phyloP scores from a whole-genome alignment of 2,113 vertebrate species.

The Thymallus thymallus region DNA sequence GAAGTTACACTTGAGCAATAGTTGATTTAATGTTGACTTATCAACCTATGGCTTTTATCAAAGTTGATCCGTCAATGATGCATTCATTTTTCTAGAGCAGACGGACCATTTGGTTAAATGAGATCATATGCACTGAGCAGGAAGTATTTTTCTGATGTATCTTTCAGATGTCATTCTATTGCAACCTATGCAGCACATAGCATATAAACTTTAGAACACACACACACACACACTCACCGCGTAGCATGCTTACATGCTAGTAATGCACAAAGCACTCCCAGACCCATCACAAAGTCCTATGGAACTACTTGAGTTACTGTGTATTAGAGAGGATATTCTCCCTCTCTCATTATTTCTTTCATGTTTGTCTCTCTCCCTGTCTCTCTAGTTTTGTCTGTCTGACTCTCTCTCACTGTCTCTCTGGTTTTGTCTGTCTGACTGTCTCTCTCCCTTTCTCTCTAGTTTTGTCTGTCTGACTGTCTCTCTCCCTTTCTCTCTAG shows the following conservation, averaged over 20 bases:
- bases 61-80: not conserved
- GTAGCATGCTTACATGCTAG: slow-evolving; percentile 17
- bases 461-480: too few species aligned
- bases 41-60: not conserved
- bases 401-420: too few species aligned
- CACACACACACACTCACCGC: slow-evolving; percentile 21
- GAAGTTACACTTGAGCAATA: slow-evolving; percentile 27
- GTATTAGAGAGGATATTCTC: slow-evolving; percentile 15
- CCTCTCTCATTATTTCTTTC: not conserved
- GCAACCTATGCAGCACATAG: slow-evolving; percentile 56
- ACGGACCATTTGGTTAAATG: slow-evolving; percentile 10
- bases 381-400: not conserved
- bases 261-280: slow-evolving; percentile 29
- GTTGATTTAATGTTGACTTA: slow-evolving; percentile 3
- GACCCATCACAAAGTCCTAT: slow-evolving; percentile 27
- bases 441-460: not conserved
- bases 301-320: slow-evolving; percentile 37
- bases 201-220: slow-evolving; percentile 48
- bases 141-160: slow-evolving; percentile 13
- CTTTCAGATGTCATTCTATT: slow-evolving; percentile 48
- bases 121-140: slow-evolving; percentile 36
- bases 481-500: slow-evolving; percentile 6
- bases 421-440: too few species aligned
- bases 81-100: slow-evolving; percentile 3
- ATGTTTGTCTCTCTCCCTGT: slow-evolving; percentile 5